phyloP scores from a whole-genome alignment of 1,140 invertebrate species.

The Wasmannia auropunctata region DNA sequence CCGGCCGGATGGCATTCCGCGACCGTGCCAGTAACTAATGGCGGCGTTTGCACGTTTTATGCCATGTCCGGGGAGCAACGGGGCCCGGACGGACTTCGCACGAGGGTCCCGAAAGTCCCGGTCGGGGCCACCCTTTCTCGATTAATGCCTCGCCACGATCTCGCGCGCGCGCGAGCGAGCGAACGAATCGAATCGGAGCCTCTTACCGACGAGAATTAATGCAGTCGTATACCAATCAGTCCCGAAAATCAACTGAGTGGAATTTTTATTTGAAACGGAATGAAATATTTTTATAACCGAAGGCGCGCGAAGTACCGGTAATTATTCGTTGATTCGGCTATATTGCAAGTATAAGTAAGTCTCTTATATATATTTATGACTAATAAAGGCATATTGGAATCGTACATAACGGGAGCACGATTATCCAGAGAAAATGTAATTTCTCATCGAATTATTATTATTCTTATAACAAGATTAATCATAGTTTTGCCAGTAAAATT shows the following conservation, averaged over 20 bases:
- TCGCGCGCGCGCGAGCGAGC: conserved; percentile 3
- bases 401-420: neutral
- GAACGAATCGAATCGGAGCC: conserved; percentile 40
- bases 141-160: conserved; percentile 22
- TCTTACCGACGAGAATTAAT: conserved; percentile 37
- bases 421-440: neutral
- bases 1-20: conserved; percentile 69
- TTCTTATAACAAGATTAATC: neutral
- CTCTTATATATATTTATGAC: neutral
- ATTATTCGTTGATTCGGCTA: neutral
- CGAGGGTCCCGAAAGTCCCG: conserved; percentile 54
- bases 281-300: conserved; percentile 14
- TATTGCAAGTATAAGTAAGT: neutral
- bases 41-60: conserved; percentile 70
- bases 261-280: conserved; percentile 25
- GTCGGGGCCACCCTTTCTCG: neutral
- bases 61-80: conserved; percentile 33
- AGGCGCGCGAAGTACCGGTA: neutral
- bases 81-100: neutral
- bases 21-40: conserved; percentile 71
- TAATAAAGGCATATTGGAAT: neutral
- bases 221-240: conserved; percentile 43
- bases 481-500: neutral
- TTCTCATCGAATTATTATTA: neutral
- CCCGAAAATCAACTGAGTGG: conserved; percentile 6